A percentile compares a stretch with the other conserved stretches of the same genome.
Evolutionary conservation across 2,888 invertebrate genomes (phyloP).

Genomic region (Dorcus parallelipipedus): DNA sequence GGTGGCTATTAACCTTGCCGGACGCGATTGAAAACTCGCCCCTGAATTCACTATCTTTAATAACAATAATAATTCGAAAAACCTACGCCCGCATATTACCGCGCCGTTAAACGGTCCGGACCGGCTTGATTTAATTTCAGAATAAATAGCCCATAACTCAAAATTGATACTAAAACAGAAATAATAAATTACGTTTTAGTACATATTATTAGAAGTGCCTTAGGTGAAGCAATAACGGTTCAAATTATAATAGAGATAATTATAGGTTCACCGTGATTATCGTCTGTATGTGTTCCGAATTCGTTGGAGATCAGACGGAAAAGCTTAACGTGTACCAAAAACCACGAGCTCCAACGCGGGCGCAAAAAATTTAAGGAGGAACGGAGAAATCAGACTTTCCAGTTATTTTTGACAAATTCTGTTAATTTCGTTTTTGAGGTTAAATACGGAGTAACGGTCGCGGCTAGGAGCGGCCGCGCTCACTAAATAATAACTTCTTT

Average conservation of each 20-base stretch:
- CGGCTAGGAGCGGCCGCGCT: constrained; percentile 4
- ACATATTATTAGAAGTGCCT: constrained; percentile 21
- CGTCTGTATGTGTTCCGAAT: no score
- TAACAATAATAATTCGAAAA: no score
- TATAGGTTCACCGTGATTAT: constrained; percentile 14
- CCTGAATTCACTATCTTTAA: no score
- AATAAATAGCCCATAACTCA: constrained; percentile 13
- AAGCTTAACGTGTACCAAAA: neutral
- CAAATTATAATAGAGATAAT: constrained; percentile 23
- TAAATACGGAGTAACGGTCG: constrained; percentile 2
- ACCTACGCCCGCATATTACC: no score
- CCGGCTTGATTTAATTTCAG: no score
- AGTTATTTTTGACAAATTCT: constrained; percentile 17
- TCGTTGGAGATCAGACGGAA: no score
- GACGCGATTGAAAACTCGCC: no score
- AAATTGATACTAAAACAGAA: constrained; percentile 21
- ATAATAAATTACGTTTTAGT: constrained; percentile 23
- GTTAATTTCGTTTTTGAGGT: constrained; percentile 10
- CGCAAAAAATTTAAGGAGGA: neutral
- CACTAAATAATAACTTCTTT: no score
- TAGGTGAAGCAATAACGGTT: constrained; percentile 22
- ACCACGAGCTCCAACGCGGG: constrained; percentile 1
- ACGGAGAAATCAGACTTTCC: no score
- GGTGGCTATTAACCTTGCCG: no score
- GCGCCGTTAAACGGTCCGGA: no score